A percentile compares a stretch with the other conserved stretches of the same genome.
Conservation (phyloP, 1,140 invertebrate genomes). For the Aradophagus sp. region DNA sequence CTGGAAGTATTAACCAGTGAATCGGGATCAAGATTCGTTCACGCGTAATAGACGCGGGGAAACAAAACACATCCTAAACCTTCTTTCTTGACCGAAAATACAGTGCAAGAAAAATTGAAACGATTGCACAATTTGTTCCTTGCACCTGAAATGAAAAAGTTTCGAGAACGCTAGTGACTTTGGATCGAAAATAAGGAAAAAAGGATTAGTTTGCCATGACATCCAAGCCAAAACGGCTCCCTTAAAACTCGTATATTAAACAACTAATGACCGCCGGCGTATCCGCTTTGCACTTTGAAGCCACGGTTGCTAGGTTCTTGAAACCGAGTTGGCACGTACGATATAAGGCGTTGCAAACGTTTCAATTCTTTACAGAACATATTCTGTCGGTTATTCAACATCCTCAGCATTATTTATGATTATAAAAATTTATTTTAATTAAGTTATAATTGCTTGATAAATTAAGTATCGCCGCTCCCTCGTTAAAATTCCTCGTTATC, state of each 20-base stretch:
- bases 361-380: conserved; percentile 40
- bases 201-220: conserved; percentile 34
- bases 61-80: too few species aligned
- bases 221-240: conserved; percentile 52
- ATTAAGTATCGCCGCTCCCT: conserved; percentile 19
- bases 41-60: too few species aligned
- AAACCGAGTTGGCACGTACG: conserved; percentile 39
- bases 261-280: conserved; percentile 64
- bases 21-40: too few species aligned
- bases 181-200: conserved; percentile 24
- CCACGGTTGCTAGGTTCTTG: conserved; percentile 45
- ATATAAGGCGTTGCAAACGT: conserved; percentile 47
- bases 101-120: too few species aligned
- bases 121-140: too few species aligned
- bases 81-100: too few species aligned
- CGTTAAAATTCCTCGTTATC: conserved; percentile 38
- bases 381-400: conserved; percentile 20
- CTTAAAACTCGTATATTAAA: conserved; percentile 67
- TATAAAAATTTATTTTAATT: conserved; percentile 44
- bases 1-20: too few species aligned
- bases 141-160: too few species aligned
- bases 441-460: conserved; percentile 36
- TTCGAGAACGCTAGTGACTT: too few species aligned
- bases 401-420: conserved; percentile 28
- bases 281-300: conserved; percentile 48